Evolutionary conservation across 2,113 vertebrate genomes (phyloP), one percentile per base, ranked within the genome.

Genomic region (Ochotona princeps): DNA sequence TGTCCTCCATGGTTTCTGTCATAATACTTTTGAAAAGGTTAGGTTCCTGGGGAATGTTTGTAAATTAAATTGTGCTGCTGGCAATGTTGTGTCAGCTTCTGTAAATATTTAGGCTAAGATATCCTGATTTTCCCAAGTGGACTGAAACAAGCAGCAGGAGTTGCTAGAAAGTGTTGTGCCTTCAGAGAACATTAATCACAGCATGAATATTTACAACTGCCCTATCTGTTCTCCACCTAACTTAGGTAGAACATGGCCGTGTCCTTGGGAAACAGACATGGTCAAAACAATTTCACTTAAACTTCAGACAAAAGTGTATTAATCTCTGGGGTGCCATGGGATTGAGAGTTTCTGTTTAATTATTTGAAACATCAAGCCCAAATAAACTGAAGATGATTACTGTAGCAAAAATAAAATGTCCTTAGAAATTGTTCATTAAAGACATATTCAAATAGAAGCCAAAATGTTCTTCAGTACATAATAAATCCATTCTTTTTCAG

Each of bases 1-100:
- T 2, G 0, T 6, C 18, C 28, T 21, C 47, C 2, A 0, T 0
- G 2, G 12, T 9, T 54, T 23, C 87, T 15, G 0, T 18, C 17
- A 4, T 1, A 2, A 11, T 10, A 5, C 28, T 18, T 44, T 30
- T 7, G 86, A 17, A 20, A 78, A 88, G 26, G 15, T 2, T 13
- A 86, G 49, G 17, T 13, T 9, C 51, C 81, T n/a, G 13, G 82
- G 89, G 60, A 23, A 1, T 0, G 4, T 13, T 44, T 47, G 20
- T 30, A 3, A 25, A 44, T 4, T 2, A 18, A 51, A 8, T 6
- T 4, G 2, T n/a, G 74, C 35, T 51, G 11, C n/a, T 11, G 51
- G 44, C 12, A 1, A 0, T 8, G 10, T 9, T 32, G 1, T 14
- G 4, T 2, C 9, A 32, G 13, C 21, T 44, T 38, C 84, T 10